These are phyloP conservation scores for Metellina segmentata DNA, from an alignment of 2,888 invertebrate species.

Conservation along the genomic window DNA sequence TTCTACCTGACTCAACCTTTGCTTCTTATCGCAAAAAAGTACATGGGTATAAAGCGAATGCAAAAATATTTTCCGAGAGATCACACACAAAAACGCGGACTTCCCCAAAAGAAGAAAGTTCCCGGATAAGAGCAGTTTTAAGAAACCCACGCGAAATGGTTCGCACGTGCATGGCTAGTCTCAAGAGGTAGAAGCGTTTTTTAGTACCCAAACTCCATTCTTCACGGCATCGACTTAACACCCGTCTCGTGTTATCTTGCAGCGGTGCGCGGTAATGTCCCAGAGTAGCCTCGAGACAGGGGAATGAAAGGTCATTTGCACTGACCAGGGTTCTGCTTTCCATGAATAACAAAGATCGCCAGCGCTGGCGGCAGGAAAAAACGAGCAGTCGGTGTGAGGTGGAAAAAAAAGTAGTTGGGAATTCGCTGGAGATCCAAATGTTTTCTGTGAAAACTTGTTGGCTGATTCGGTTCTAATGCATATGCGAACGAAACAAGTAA, in stretches of 20 bases:
- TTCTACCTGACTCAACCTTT: neutral
- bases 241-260: neutral
- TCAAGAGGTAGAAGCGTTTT: neutral
- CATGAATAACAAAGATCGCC: slow-evolving; percentile 44
- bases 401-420: neutral
- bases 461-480: neutral
- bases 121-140: neutral
- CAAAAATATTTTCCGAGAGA: neutral
- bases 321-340: neutral
- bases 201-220: neutral
- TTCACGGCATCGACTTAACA: neutral
- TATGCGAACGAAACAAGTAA: neutral
- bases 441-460: neutral
- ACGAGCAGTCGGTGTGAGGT: neutral
- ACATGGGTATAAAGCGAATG: neutral
- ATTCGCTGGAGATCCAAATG: neutral
- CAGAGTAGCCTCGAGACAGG: neutral
- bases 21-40: neutral
- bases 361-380: neutral
- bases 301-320: slow-evolving; percentile 27
- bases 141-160: neutral
- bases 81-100: neutral
- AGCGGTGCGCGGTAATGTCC: neutral
- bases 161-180: neutral
- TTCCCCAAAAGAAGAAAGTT: neutral